Base-by-base conservation (phyloP, 2,113 vertebrate genomes). In the Equus przewalskii region DNA sequence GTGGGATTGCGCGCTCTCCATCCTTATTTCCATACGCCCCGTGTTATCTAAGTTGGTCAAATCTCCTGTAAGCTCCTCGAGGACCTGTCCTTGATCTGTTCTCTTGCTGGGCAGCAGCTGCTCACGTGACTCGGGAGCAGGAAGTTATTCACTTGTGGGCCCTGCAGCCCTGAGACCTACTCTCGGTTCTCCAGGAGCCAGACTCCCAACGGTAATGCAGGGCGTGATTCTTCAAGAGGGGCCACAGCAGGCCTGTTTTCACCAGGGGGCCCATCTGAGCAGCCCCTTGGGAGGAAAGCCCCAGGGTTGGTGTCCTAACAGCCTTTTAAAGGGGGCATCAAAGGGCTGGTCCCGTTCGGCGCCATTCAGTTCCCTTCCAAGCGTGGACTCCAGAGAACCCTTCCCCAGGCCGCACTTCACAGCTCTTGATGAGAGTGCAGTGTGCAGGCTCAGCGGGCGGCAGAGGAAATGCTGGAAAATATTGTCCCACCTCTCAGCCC, bases 371-470 rank as follows among this genome's bases (percentile, higher is more conserved):
- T n/a, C 30, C 58, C 15, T 70, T 19, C 9, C 2, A 12, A 2
- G 69, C 41, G 0, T 0, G 6, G 62, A 24, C 13, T 41, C 93
- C 58, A 6, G 60, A 33, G 60, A 49, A 6, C 46, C 9, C 1
- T 3, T 7, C 13, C 46, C 30, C 70, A 15, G 67, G 86, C 44
- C 7, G 16, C 67, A 67, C n/a, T 7, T 67, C 11, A 0, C 5
- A 3, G 41, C 14, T 36, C 58, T 56, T 0, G 3, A 5, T 19
- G 24, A 4, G 54, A 0, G 33, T 22, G 56, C 51, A 14, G 12
- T 19, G 0, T 4, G 3, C 5, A 0, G 72, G n/a, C 0, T 26
- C 54, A 0, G 30, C 1, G 8, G 54, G 49, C 10, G 7, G 36
- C 3, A 21, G 75, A 33, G 54, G 72, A 26, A 60, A 54, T 3